A percentile compares a stretch with the other conserved stretches of the same genome.
These are phyloP conservation scores for Drosophila subquinaria DNA, from an alignment of 2,888 invertebrate genomes.

Conservation along the genomic window DNA sequence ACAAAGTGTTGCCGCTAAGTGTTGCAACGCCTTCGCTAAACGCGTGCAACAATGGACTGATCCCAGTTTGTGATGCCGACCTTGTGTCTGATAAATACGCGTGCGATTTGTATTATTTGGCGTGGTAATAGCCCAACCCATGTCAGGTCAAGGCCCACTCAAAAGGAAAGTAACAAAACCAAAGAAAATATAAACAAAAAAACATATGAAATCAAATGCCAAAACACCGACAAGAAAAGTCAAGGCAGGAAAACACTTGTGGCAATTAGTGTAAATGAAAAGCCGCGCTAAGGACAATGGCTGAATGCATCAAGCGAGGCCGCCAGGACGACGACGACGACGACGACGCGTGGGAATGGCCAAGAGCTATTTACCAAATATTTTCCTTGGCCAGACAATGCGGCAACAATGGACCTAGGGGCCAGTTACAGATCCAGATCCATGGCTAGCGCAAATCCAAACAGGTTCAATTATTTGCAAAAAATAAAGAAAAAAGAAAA, in stretches of 20 bases:
- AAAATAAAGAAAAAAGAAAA: constrained; percentile 37
- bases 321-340: constrained; percentile 52
- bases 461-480: constrained; percentile 77
- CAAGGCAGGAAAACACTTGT: constrained; percentile 62
- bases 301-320: constrained; percentile 61
- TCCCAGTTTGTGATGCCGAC: constrained; percentile 32
- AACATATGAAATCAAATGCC: constrained; percentile 61
- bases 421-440: constrained; percentile 25
- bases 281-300: constrained; percentile 54
- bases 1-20: constrained; percentile 54
- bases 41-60: constrained; percentile 41
- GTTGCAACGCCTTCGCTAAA: constrained; percentile 60
- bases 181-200: constrained; percentile 26
- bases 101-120: constrained; percentile 73
- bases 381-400: constrained; percentile 69
- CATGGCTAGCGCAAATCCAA: constrained; percentile 49
- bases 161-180: constrained; percentile 37
- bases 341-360: constrained; percentile 61
- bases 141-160: constrained; percentile 66
- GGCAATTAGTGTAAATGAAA: constrained; percentile 69
- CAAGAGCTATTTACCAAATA: constrained; percentile 73
- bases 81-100: constrained; percentile 74
- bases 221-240: constrained; percentile 64
- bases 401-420: constrained; percentile 52
- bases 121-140: constrained; percentile 52